These are phyloP conservation scores for Enteromius mattozi DNA, from an alignment of 2,797 vertebrate genomes.

Conservation along the genomic window DNA sequence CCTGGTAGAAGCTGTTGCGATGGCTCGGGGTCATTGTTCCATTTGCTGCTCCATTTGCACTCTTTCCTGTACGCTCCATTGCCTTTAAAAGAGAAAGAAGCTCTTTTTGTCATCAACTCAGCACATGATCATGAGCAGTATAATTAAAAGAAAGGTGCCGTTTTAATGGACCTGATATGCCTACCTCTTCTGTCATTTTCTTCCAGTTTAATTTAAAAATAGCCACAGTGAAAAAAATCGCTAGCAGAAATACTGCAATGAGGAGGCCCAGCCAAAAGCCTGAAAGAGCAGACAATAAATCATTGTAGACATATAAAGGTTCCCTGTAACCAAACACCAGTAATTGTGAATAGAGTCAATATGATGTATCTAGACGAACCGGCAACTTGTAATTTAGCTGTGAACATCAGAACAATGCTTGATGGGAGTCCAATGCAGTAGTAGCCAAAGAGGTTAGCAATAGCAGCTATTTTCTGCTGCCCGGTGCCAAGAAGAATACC, in stretches of 20 bases:
- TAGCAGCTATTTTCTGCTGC: slow-evolving; percentile 89
- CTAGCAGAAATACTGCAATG: slow-evolving; percentile 80
- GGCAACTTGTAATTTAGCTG: slow-evolving; percentile 80
- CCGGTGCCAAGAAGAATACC: slow-evolving; percentile 89
- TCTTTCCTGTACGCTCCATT: slow-evolving; percentile 56
- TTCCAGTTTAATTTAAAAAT: slow-evolving; percentile 85
- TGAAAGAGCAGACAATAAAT: slow-evolving; percentile 60
- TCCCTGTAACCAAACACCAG: neutral
- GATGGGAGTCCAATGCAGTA: slow-evolving; percentile 86
- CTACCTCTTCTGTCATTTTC: slow-evolving; percentile 82
- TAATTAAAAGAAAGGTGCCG: neutral
- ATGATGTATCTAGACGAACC: slow-evolving; percentile 72
- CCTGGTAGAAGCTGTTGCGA: slow-evolving; percentile 51
- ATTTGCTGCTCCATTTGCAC: slow-evolving; percentile 30
- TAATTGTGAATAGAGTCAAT: neutral
- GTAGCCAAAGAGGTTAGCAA: slow-evolving; percentile 87
- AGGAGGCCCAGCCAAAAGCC: slow-evolving; percentile 91
- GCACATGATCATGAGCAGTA: slow-evolving; percentile 3
- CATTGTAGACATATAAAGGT: neutral
- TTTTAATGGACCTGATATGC: neutral
- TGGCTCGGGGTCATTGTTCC: slow-evolving; percentile 44
- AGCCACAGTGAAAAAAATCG: slow-evolving; percentile 80
- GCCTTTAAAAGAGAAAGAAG: slow-evolving; percentile 54
- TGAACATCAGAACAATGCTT: slow-evolving; percentile 85
- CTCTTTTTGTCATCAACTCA: neutral